Percentiles rank a stretch among this genome's conserved stretches.
Conservation (phyloP, 2,113 vertebrate genomes). For the Triplophysa tibetana region DNA sequence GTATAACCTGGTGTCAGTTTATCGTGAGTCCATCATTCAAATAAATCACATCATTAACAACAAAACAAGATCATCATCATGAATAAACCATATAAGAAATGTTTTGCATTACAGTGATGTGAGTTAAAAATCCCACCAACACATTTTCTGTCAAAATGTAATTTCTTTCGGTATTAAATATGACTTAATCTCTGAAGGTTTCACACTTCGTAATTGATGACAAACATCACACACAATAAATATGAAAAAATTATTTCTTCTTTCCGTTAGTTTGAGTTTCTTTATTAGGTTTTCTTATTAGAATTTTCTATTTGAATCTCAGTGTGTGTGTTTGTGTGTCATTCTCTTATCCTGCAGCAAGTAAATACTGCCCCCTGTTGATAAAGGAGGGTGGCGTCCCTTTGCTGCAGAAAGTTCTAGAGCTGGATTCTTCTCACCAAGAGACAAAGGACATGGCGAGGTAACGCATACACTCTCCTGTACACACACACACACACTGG, state of each 20-base stretch:
- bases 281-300: no score
- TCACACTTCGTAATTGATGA: no score
- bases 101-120: no score
- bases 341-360: slow-evolving; percentile 71
- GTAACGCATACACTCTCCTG: slow-evolving; percentile 65
- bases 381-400: slow-evolving; percentile 92
- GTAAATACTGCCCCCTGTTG: slow-evolving; percentile 94
- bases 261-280: no score
- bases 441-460: slow-evolving; percentile 97
- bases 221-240: no score
- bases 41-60: background rate
- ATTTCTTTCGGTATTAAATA: no score
- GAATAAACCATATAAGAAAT: no score
- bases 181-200: no score
- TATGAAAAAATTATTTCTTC: no score
- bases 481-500: background rate
- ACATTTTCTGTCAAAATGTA: no score
- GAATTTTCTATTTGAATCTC: background rate
- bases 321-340: background rate
- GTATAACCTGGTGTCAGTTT: slow-evolving; percentile 95
- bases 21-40: slow-evolving; percentile 82
- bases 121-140: no score
- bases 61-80: no score
- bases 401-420: slow-evolving; percentile 85
- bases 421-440: slow-evolving; percentile 83